Conservation (phyloP, 2,113 vertebrate genomes). For the Clarias gariepinus region DNA sequence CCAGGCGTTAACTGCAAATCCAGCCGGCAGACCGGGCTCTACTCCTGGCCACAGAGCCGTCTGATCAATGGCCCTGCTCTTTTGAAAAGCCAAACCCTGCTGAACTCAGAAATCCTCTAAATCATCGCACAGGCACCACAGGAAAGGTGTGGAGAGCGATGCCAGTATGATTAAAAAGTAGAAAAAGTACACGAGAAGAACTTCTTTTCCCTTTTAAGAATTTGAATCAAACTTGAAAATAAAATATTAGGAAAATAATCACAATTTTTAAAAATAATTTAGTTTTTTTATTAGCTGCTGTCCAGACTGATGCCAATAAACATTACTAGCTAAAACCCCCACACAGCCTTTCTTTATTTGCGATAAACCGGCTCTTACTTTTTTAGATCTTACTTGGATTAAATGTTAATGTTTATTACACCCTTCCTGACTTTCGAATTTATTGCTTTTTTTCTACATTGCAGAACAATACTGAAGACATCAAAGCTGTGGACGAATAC, state of each 20-base stretch:
- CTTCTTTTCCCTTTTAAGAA: background rate
- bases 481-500: too few species aligned
- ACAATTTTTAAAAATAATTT: background rate
- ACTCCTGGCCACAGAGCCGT: constrained; percentile 84
- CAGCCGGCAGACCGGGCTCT: constrained; percentile 84
- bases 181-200: constrained; percentile 25
- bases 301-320: constrained; percentile 28
- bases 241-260: background rate
- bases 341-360: background rate
- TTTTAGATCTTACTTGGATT: too few species aligned
- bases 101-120: constrained; percentile 84
- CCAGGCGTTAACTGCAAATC: constrained; percentile 84
- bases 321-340: constrained; percentile 15
- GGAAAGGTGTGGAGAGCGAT: constrained; percentile 46
- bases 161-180: constrained; percentile 19
- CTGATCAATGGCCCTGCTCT: constrained; percentile 89
- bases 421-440: too few species aligned
- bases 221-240: background rate
- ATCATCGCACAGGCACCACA: constrained; percentile 67
- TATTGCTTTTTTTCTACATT: too few species aligned
- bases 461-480: too few species aligned
- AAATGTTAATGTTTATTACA: background rate
- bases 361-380: background rate
- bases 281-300: background rate
- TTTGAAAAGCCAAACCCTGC: constrained; percentile 97